Percentiles rank a stretch among this genome's conserved stretches.
Conservation (phyloP, 2,888 invertebrate genomes). For the Exephanes ischioxanthus region DNA sequence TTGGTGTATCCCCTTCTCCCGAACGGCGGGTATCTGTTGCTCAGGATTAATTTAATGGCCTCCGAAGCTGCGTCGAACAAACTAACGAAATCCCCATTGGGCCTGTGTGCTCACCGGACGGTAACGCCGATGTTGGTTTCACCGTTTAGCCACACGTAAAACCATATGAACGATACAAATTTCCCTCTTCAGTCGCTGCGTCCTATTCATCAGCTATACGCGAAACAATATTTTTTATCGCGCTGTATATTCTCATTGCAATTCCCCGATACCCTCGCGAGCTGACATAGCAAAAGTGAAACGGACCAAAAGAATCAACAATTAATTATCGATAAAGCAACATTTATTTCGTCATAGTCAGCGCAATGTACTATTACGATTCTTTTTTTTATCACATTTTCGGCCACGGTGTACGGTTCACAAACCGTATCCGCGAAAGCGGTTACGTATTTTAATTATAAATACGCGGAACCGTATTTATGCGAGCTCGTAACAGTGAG, state of each 20-base stretch:
- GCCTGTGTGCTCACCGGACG: slow-evolving; percentile 32
- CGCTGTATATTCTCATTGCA: background rate
- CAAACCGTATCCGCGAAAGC: background rate
- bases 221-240: slow-evolving; percentile 11
- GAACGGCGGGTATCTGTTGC: slow-evolving; percentile 70
- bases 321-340: slow-evolving; percentile 38
- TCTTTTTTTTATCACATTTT: background rate
- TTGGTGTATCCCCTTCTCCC: slow-evolving; percentile 41
- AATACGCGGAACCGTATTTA: no score
- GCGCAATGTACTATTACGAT: slow-evolving; percentile 14
- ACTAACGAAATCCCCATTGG: slow-evolving; percentile 59
- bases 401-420: no score
- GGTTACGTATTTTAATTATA: no score
- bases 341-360: slow-evolving; percentile 18
- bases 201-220: slow-evolving; percentile 11
- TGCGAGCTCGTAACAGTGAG: background rate
- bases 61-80: slow-evolving; percentile 51
- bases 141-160: slow-evolving; percentile 58
- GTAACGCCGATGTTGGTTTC: slow-evolving; percentile 58
- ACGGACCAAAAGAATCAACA: slow-evolving; percentile 34
- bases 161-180: slow-evolving; percentile 40
- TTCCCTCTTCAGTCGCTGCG: background rate
- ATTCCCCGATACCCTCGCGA: slow-evolving; percentile 21
- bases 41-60: slow-evolving; percentile 75
- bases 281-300: slow-evolving; percentile 30